Evolutionary conservation across 2,888 invertebrate species (phyloP).

Genomic region (Brachyopa scutellaris): DNA sequence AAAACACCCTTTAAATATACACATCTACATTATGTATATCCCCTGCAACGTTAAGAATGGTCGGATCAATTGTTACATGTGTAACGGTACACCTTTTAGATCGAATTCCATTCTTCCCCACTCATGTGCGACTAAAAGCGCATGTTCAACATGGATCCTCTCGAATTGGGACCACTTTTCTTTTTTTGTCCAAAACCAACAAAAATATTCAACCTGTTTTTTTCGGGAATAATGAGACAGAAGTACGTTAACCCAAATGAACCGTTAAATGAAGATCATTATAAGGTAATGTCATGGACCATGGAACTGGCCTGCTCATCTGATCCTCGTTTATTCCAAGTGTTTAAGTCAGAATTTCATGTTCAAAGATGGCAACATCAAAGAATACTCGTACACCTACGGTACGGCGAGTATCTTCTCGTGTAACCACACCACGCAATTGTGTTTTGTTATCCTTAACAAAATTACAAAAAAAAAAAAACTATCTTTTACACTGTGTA

Average conservation of each 20-base stretch:
- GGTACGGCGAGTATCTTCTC: slow-evolving; percentile 17
- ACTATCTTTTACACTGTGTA: no score
- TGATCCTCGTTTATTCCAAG: slow-evolving; percentile 22
- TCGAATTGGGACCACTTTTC: slow-evolving; percentile 16
- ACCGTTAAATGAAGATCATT: slow-evolving; percentile 68
- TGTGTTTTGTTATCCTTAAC: slow-evolving; percentile 5
- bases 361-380: slow-evolving; percentile 7
- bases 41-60: no score
- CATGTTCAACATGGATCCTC: not conserved
- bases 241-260: slow-evolving; percentile 56
- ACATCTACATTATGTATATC: no score
- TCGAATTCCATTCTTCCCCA: no score
- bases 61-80: no score
- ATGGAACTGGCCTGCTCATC: slow-evolving; percentile 46
- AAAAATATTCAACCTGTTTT: slow-evolving; percentile 16
- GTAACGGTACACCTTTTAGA: no score
- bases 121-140: slow-evolving; percentile 1
- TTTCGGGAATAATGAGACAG: slow-evolving; percentile 17
- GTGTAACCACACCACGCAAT: slow-evolving; percentile 39
- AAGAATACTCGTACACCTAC: slow-evolving; percentile 1
- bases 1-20: no score
- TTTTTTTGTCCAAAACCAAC: not conserved
- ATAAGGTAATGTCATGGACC: slow-evolving; percentile 50
- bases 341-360: slow-evolving; percentile 28
- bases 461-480: not conserved